These are phyloP conservation scores for Pseudorasbora parva DNA, from an alignment of 2,113 vertebrate species.

Conservation along the genomic window DNA sequence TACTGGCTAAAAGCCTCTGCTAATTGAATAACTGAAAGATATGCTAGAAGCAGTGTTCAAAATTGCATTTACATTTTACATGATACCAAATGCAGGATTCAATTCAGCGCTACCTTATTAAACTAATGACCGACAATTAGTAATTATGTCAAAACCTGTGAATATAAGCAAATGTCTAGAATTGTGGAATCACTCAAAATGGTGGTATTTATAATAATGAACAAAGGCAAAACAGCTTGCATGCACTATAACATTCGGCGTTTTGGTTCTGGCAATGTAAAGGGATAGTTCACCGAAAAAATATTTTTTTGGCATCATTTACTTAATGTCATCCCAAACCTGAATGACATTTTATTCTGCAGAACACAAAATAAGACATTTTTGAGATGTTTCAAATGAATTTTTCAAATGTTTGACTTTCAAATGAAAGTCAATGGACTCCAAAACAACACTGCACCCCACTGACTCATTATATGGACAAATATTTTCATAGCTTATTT, in stretches of 20 bases:
- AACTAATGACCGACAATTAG: conserved; percentile 18
- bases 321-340: neutral
- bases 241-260: neutral
- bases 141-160: neutral
- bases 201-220: neutral
- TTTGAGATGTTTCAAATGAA: neutral
- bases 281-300: neutral
- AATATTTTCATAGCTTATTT: neutral
- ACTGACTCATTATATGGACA: neutral
- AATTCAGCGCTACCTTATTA: neutral
- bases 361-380: neutral
- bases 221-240: neutral
- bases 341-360: neutral
- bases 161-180: neutral
- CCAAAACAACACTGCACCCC: neutral
- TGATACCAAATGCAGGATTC: neutral
- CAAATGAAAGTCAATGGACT: neutral
- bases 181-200: neutral
- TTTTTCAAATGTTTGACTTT: neutral
- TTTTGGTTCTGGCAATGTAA: neutral
- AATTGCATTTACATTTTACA: too few relatives aligned
- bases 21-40: neutral
- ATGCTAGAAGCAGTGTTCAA: too few relatives aligned
- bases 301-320: neutral
- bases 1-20: neutral